Evolutionary conservation across 2,797 vertebrate genomes (phyloP), one percentile per base, ranked within the genome.

Genomic region (Pempheris klunzingeri): DNA sequence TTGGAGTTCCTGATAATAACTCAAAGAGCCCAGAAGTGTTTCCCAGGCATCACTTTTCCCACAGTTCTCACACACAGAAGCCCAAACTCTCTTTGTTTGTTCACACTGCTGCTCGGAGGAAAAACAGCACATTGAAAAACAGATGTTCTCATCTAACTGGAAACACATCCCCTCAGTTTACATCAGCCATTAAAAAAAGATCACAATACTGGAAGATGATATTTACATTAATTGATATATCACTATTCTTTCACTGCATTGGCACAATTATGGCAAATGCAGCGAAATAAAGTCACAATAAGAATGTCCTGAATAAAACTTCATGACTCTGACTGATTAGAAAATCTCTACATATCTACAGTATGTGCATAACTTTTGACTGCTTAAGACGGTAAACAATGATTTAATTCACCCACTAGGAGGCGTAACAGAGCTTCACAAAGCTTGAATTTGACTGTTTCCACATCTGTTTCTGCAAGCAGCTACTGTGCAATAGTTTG

Each of bases 1-100:
- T 74, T 58, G 41, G 67, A 74, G 58, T 49, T 74, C 52, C 49
- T 75, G 76, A 83, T 84, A 84, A 80, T 57, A 58, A 32, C 69
- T 72, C 41, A 44, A 62, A 80, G 20, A 58, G 53, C 63, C 59
- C 52, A 60, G 18, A 71, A 59, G 28, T 46, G 44, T 57, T 68
- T 68, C 47, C 44, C 53, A 65, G 53, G n/a, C 34, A 28, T 44
- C 38, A 71, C 60, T 39, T 68, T 69, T 61, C 57, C 43, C 64
- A 59, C 28, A 60, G 70, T 41, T 32, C 77, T 75, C 34, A 55
- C 61, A 78, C 77, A 57, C 8, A 74, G 26, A 59, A 34, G 58
- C 52, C 5, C 26, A 52, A 46, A 28, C 55, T 41, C 24, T 69
- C 18, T 68, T 26, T 46, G 39, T 60, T 30, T 36, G 34, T 52